Percentiles rank a stretch among this genome's conserved stretches.
phyloP scores from a whole-genome alignment of 2,797 vertebrate genomes.

The Aplochiton taeniatus region DNA sequence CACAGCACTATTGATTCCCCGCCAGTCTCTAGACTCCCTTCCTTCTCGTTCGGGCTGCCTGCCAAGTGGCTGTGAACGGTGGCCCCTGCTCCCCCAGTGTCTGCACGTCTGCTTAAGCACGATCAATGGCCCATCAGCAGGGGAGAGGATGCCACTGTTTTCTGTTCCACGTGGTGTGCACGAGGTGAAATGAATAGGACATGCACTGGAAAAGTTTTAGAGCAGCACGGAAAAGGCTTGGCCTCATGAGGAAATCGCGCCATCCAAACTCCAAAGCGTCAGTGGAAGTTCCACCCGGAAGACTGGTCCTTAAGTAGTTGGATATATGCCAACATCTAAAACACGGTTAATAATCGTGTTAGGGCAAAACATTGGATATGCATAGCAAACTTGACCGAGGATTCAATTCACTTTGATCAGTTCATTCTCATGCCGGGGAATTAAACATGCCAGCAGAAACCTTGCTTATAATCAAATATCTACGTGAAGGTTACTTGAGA shows the following conservation, averaged over 20 bases:
- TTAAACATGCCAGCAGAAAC: conserved; percentile 50
- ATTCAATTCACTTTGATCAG: conserved; percentile 43
- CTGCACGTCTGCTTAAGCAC: conserved; percentile 79
- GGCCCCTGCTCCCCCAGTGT: conserved; percentile 72
- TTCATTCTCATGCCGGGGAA: conserved; percentile 44
- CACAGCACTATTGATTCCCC: conserved; percentile 76
- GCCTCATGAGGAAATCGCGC: conserved; percentile 55
- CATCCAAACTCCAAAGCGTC: conserved; percentile 30
- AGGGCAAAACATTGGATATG: conserved; percentile 7
- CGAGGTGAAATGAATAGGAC: conserved; percentile 71
- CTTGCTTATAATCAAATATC: conserved; percentile 39
- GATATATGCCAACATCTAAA: too few relatives aligned
- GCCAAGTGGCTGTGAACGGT: conserved; percentile 75
- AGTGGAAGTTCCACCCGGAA: conserved; percentile 41
- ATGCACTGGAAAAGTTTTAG: conserved; percentile 70
- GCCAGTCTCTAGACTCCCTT: conserved; percentile 72
- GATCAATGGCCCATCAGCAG: conserved; percentile 76
- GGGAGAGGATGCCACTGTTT: conserved; percentile 65
- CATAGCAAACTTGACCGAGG: conserved; percentile 45
- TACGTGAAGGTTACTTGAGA: conserved; percentile 49
- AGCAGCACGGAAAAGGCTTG: conserved; percentile 57
- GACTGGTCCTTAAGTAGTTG: neutral
- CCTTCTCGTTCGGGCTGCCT: conserved; percentile 72
- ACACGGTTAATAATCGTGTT: too few relatives aligned
- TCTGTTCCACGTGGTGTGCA: conserved; percentile 65